These are phyloP conservation scores for Coreius guichenoti DNA, from an alignment of 2,797 vertebrate genomes.

Conservation along the genomic window DNA sequence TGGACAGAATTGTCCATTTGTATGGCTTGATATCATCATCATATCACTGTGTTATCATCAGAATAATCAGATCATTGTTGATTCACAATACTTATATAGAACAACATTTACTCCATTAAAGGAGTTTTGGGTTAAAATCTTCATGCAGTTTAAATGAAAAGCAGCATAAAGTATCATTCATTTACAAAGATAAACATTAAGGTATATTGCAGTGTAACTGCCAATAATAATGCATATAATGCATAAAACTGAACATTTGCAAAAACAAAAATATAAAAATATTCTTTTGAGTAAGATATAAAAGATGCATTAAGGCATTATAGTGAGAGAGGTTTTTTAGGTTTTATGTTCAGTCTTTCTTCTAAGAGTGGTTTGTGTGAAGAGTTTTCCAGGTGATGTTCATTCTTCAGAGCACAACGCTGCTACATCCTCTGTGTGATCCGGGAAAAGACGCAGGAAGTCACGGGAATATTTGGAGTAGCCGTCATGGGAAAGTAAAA, in stretches of 20 bases:
- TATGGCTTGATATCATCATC: background rate
- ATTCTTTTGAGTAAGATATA: background rate
- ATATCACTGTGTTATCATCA: background rate
- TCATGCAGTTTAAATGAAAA: constrained; percentile 6
- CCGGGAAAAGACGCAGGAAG: constrained; percentile 73
- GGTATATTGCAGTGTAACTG: constrained; percentile 1
- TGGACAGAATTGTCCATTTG: background rate
- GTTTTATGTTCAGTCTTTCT: background rate
- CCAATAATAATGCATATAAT: constrained; percentile 39
- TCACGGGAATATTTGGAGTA: constrained; percentile 77
- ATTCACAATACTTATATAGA: background rate
- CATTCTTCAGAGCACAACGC: constrained; percentile 66
- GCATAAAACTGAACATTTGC: constrained; percentile 16
- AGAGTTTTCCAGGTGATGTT: background rate
- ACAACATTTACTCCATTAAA: constrained; percentile 23
- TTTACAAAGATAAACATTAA: background rate
- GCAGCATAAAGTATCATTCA: constrained; percentile 9
- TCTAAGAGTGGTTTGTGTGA: background rate
- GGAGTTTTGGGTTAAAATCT: constrained; percentile 8
- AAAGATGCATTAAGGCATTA: background rate
- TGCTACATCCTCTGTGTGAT: constrained; percentile 74
- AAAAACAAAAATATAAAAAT: constrained; percentile 20
- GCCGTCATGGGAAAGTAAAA: constrained; percentile 72
- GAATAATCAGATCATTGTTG: background rate
- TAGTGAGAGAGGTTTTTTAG: background rate